phyloP scores from a whole-genome alignment of 2,797 vertebrate species.

The Selene dorsalis region DNA sequence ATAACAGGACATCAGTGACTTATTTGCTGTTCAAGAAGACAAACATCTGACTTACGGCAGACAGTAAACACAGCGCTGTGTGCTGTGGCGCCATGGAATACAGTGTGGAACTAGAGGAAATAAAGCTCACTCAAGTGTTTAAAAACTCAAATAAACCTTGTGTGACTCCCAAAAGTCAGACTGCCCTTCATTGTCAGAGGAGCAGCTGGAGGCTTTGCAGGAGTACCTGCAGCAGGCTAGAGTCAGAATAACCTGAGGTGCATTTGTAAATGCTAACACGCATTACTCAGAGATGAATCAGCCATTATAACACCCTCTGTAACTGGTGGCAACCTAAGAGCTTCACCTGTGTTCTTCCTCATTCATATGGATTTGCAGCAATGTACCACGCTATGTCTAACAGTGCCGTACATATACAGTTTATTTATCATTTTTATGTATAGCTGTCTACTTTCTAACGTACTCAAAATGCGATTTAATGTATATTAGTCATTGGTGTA shows the following conservation, averaged over 20 bases:
- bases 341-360: neutral
- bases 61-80: conserved; percentile 29
- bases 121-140: conserved; percentile 48
- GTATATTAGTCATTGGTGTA: too few species aligned
- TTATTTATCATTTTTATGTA: neutral
- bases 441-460: neutral
- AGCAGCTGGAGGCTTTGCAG: conserved; percentile 52
- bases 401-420: neutral
- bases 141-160: conserved; percentile 40
- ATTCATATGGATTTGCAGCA: neutral
- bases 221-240: conserved; percentile 36
- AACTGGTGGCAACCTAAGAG: neutral
- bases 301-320: neutral
- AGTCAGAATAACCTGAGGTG: conserved; percentile 32
- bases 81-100: conserved; percentile 25
- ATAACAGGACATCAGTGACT: conserved; percentile 1
- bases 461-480: too few species aligned
- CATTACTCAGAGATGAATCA: conserved; percentile 25
- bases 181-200: conserved; percentile 33
- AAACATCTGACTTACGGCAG: conserved; percentile 33
- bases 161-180: conserved; percentile 33
- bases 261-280: conserved; percentile 43
- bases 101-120: conserved; percentile 46
- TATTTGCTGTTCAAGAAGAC: neutral
- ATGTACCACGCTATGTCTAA: neutral